Evolutionary conservation across 2,113 vertebrate species (phyloP), one percentile per base, ranked within the genome.

Genomic region (Noctilio leporinus): DNA sequence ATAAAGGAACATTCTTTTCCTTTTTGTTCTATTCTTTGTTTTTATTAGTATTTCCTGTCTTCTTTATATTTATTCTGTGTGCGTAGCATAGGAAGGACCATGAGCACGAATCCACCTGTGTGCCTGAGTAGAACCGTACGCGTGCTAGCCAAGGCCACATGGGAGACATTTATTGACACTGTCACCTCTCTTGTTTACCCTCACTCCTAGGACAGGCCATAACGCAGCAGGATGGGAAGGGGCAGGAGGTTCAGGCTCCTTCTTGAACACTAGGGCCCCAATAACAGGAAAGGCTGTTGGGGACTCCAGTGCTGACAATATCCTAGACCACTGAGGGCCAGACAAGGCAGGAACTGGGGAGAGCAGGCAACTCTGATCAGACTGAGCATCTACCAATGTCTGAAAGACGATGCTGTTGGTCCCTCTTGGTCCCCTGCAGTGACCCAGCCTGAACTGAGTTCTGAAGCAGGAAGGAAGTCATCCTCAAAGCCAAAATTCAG

Each of bases 111-210:
- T 57, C 65, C 88, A 93, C 92, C 90, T 95, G 45, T 35, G 38
- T 83, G 86, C 70, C 78, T 86, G 64, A 72, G 47, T 95, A 38
- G 93, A 38, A 95, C 90, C 38, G 19, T 95, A 16, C 82, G 51
- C 92, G 30, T 69, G 76, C 87, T 94, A 47, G 96, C 97, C 97
- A 97, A 97, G 76, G 90, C 92, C 72, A 87, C 95, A 94, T 1
- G 5, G 80, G 92, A 96, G 90, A 81, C 96, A 96, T 97, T 97
- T 97, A 97, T 97, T 97, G 97, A 97, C 96, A 96, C 96, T 97
- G 95, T 97, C 97, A 97, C 97, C 96, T 97, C 53, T 57, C 96
- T 92, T 96, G 96, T 96, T 97, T 96, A 96, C 67, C 92, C 88
- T 96, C 70, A 28, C 95, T 85, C 75, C 40, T 33, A 96, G 87